A percentile compares a stretch with the other conserved stretches of the same genome.
phyloP scores from a whole-genome alignment of 2,888 invertebrate species.

The Hyppa rectilinea region DNA sequence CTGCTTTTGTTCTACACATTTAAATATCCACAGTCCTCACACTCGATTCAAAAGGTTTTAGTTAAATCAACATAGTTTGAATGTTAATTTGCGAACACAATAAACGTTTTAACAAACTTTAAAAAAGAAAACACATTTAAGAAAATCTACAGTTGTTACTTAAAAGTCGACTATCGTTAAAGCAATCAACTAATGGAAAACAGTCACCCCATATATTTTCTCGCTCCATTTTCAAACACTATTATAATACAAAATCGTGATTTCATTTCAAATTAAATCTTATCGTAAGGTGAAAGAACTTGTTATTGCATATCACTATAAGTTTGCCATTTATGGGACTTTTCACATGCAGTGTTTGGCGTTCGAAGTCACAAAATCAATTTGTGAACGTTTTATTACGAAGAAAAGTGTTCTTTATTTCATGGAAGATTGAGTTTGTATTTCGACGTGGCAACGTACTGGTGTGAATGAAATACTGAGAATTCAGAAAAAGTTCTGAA shows the following conservation, averaged over 20 bases:
- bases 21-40: neutral
- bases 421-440: constrained; percentile 23
- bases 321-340: constrained; percentile 29
- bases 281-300: constrained; percentile 44
- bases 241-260: constrained; percentile 32
- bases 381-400: constrained; percentile 26
- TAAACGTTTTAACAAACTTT: constrained; percentile 15
- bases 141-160: constrained; percentile 48
- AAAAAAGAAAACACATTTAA: constrained; percentile 28
- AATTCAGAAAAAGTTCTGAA: constrained; percentile 14
- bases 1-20: neutral
- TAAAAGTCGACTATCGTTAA: constrained; percentile 59
- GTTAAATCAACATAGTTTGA: constrained; percentile 7
- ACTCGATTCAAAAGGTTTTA: constrained; percentile 19
- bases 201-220: constrained; percentile 57
- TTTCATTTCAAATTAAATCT: constrained; percentile 50
- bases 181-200: constrained; percentile 65
- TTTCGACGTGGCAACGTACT: constrained; percentile 10
- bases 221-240: constrained; percentile 55
- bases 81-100: constrained; percentile 29
- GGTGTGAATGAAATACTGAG: constrained; percentile 15
- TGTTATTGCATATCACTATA: constrained; percentile 34
- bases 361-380: constrained; percentile 42
- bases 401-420: constrained; percentile 43
- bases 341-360: constrained; percentile 41